A percentile compares a stretch with the other conserved stretches of the same genome.
phyloP scores from a whole-genome alignment of 2,888 invertebrate species.

The Tyria jacobaeae region DNA sequence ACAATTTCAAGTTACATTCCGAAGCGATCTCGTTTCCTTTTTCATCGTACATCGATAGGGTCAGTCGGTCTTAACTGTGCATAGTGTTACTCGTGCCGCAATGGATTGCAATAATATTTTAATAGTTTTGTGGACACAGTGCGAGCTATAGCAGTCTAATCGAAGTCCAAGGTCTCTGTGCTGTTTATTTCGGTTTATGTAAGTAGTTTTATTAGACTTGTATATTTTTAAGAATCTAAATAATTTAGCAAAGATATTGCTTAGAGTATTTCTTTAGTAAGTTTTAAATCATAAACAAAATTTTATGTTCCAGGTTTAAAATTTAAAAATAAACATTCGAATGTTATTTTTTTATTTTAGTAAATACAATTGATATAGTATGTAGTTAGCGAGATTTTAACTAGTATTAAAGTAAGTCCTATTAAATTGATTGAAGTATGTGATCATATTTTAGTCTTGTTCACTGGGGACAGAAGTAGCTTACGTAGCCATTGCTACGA shows the following conservation, averaged over 20 bases:
- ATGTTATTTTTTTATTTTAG: neutral
- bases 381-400: neutral
- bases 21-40: conserved; percentile 53
- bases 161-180: conserved; percentile 77
- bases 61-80: conserved; percentile 54
- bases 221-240: conserved; percentile 33
- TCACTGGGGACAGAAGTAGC: neutral
- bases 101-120: conserved; percentile 62
- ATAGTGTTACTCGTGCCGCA: conserved; percentile 62
- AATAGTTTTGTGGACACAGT: conserved; percentile 61
- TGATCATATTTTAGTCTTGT: neutral
- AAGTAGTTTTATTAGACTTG: conserved; percentile 55
- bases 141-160: conserved; percentile 58
- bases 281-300: neutral
- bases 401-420: neutral
- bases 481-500: conserved; percentile 25
- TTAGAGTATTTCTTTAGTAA: neutral
- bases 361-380: neutral
- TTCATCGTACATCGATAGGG: conserved; percentile 55
- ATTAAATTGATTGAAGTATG: neutral
- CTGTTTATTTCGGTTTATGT: conserved; percentile 66
- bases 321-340: neutral
- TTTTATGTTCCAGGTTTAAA: neutral
- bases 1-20: conserved; percentile 61
- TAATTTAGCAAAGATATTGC: conserved; percentile 8